Evolutionary conservation across 2,888 invertebrate genomes (phyloP).

Genomic region (Drosophila affinis): DNA sequence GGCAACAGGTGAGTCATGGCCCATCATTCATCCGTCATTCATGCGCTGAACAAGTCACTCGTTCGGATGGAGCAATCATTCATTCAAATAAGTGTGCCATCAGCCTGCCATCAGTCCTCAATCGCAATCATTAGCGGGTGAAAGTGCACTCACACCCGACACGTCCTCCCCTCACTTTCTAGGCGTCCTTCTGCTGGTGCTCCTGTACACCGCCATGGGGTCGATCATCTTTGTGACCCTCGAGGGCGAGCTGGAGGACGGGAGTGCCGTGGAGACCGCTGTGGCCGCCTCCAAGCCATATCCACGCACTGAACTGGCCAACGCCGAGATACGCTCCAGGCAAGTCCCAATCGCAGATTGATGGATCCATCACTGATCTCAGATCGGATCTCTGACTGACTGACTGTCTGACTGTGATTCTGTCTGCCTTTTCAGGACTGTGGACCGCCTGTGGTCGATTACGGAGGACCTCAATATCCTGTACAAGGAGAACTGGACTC

Average conservation of each 20-base stretch:
- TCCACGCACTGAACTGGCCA: slow-evolving; percentile 85
- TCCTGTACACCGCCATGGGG: slow-evolving; percentile 95
- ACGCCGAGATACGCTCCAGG: slow-evolving; percentile 87
- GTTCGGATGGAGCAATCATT: neutral
- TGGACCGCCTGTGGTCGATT: slow-evolving; percentile 92
- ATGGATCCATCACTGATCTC: neutral
- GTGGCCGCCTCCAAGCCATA: slow-evolving; percentile 88
- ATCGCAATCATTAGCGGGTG: no score
- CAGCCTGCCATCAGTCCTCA: neutral
- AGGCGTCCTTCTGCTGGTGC: slow-evolving; percentile 87
- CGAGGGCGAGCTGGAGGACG: slow-evolving; percentile 87
- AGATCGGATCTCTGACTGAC: no score
- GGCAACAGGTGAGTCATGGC: slow-evolving; percentile 81
- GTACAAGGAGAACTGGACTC: slow-evolving; percentile 96
- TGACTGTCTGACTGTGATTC: neutral
- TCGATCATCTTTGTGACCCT: slow-evolving; percentile 95
- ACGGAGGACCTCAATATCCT: slow-evolving; percentile 94
- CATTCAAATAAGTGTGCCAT: neutral
- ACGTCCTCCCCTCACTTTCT: slow-evolving; percentile 2
- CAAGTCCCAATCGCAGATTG: slow-evolving; percentile 48
- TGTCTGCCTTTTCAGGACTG: slow-evolving; percentile 85
- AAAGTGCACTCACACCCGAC: no score
- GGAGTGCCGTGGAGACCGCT: slow-evolving; percentile 85
- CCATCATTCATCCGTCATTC: neutral
- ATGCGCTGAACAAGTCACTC: neutral